A percentile compares a stretch with the other conserved stretches of the same genome.
Evolutionary conservation across 2,797 vertebrate species (phyloP).

Genomic region (Mus minutoides): DNA sequence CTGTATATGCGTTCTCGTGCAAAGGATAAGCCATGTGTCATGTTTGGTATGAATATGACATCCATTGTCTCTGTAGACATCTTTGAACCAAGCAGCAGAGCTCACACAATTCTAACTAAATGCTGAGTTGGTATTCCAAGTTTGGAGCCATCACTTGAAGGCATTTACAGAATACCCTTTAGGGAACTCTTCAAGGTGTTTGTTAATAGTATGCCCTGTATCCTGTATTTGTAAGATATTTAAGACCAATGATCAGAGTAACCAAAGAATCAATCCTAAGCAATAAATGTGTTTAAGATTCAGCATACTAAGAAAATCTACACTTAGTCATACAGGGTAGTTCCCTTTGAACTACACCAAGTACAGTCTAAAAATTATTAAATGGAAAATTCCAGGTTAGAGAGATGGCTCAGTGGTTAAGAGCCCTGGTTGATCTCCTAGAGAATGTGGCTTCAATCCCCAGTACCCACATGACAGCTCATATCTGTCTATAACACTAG

Average conservation of each 20-base stretch:
- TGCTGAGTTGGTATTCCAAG: background rate
- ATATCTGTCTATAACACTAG: background rate
- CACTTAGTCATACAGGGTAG: background rate
- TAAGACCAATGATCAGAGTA: background rate
- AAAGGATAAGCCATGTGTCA: background rate
- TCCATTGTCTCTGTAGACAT: background rate
- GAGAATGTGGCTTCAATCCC: background rate
- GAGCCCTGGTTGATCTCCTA: background rate
- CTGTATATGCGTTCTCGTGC: background rate
- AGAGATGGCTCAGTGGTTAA: background rate
- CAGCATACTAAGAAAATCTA: background rate
- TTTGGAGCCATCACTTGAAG: background rate
- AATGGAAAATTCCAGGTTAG: background rate
- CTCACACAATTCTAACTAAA: conserved; percentile 3
- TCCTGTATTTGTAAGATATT: background rate
- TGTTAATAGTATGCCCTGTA: background rate
- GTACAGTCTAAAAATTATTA: background rate
- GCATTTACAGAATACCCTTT: background rate
- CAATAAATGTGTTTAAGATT: conserved; percentile 19
- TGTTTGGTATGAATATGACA: conserved; percentile 1
- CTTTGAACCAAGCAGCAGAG: conserved; percentile 21
- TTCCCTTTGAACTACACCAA: background rate
- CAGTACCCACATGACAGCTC: background rate
- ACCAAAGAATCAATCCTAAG: background rate
- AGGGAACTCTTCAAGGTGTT: background rate